A percentile compares a stretch with the other conserved stretches of the same genome.
Conservation (phyloP, 1,140 invertebrate genomes). For the Brachionus manjavacas region DNA sequence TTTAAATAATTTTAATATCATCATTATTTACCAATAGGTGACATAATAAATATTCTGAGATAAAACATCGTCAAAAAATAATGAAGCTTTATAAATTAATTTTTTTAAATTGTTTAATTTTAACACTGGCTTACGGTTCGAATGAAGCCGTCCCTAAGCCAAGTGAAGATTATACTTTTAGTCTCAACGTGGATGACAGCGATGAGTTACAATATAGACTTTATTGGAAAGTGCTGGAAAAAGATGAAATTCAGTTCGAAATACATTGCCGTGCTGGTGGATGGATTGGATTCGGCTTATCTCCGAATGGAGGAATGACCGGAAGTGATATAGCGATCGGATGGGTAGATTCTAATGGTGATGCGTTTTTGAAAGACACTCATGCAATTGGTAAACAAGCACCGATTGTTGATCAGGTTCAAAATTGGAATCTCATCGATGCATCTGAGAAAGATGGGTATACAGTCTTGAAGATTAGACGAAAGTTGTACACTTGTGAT, state of each 20-base stretch:
- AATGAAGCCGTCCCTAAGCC: not conserved
- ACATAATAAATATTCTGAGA: not conserved
- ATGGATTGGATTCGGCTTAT: slow-evolving; percentile 75
- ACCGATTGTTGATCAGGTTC: not conserved
- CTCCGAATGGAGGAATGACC: slow-evolving; percentile 70
- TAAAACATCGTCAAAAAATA: not conserved
- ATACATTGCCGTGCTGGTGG: slow-evolving; percentile 62
- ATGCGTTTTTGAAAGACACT: slow-evolving; percentile 1
- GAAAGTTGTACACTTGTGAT: slow-evolving; percentile 13
- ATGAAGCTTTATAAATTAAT: not conserved
- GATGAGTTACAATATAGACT: not conserved
- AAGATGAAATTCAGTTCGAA: slow-evolving; percentile 31
- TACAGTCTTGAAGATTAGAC: slow-evolving; percentile 4
- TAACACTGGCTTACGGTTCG: not conserved
- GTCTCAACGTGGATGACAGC: slow-evolving; percentile 3
- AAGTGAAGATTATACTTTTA: slow-evolving; percentile 4
- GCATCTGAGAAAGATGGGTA: not conserved
- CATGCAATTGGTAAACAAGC: not conserved
- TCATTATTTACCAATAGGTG: not conserved
- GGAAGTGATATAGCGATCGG: slow-evolving; percentile 72
- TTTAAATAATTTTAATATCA: not conserved
- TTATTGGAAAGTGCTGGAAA: slow-evolving; percentile 14
- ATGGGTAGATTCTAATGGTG: slow-evolving; percentile 50
- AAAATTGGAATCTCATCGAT: not conserved
- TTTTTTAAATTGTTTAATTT: not conserved